Base-by-base conservation (phyloP, 2,797 vertebrate genomes). In the Sebastes matsubarae region DNA sequence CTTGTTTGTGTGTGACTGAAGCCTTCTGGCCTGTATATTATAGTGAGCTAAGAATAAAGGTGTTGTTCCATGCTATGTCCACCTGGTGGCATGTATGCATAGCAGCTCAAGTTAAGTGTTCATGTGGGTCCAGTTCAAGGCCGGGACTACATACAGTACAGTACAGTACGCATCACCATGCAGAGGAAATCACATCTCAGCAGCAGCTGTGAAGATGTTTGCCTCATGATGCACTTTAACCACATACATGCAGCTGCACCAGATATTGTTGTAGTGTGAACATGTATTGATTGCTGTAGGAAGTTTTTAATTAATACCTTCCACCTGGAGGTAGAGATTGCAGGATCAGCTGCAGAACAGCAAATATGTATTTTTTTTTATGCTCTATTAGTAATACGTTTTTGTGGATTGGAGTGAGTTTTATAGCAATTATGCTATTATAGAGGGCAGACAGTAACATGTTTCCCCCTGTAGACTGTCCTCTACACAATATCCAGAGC, bases 61-160 rank as follows among this genome's bases (percentile, higher is more conserved):
- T 89, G 89, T 76, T 46, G 57, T 93, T 90, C 65, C 65, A 6
- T 18, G 32, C 20, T 75, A 0, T 75, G 64, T 66, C 93, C 93
- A 92, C 90, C 27, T 63, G 92, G 79, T 89, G 93, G 92, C 86
- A 54, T 68, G 54, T 81, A 18, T 79, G 77, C 42, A 74, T 10
- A 83, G 25, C 55, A 3, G 20, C 77, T 76, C n/a, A n/a, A 60
- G 20, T 7, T 1, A 65, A 57, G 22, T 55, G 27, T 24, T 34
- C 8, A 25, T 57, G n/a, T 68, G 12, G 12, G 50, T 71, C 46
- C 36, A 65, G 61, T 63, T 69, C 20, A 50, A 9, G 11, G 59
- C 29, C 25, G 63, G 57, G 10, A 71, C 30, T 27, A 13, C 8
- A 60, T 5, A 38, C 36, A 38, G 36, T 38, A 38, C 36, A 36